Percentiles rank a stretch among this genome's conserved stretches.
These are phyloP conservation scores for Morone saxatilis DNA, from an alignment of 2,113 vertebrate species.

Conservation along the genomic window DNA sequence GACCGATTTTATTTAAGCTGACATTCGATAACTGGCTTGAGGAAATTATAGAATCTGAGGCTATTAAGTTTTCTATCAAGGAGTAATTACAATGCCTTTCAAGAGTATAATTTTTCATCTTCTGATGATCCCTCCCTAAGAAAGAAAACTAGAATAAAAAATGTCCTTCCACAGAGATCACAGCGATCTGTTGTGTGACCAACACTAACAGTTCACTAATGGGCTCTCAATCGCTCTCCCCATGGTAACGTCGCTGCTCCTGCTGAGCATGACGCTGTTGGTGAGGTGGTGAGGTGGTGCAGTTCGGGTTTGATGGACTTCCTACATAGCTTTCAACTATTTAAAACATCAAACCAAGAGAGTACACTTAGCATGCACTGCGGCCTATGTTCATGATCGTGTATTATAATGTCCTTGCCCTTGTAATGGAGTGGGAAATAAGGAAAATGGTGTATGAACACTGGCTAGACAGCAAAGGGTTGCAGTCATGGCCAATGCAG, in stretches of 20 bases:
- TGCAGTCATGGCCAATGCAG: slow-evolving; percentile 8
- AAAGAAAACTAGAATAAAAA: slow-evolving; percentile 6
- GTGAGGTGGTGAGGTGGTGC: neutral
- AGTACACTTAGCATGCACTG: neutral
- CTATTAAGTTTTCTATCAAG: slow-evolving; percentile 66
- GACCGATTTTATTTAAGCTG: slow-evolving; percentile 2
- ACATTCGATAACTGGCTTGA: slow-evolving; percentile 34
- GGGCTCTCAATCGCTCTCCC: slow-evolving; percentile 55
- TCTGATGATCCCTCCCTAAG: slow-evolving; percentile 34
- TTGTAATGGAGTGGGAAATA: neutral
- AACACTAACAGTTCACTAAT: slow-evolving; percentile 62
- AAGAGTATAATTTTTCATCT: slow-evolving; percentile 49
- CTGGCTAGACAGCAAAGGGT: neutral
- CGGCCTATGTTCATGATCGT: neutral
- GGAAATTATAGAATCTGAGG: slow-evolving; percentile 56
- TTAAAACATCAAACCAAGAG: slow-evolving; percentile 21
- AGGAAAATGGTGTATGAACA: neutral
- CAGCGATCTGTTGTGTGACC: slow-evolving; percentile 42
- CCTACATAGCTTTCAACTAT: slow-evolving; percentile 23
- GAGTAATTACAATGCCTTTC: slow-evolving; percentile 68
- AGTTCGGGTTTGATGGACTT: slow-evolving; percentile 26
- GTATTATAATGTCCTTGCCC: neutral
- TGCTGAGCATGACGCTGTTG: slow-evolving; percentile 36
- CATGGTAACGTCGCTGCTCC: slow-evolving; percentile 58
- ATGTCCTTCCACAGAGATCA: slow-evolving; percentile 29